Evolutionary conservation across 2,888 invertebrate species (phyloP), one percentile per base, ranked within the genome.

Genomic region (Boloria euphrosyne): DNA sequence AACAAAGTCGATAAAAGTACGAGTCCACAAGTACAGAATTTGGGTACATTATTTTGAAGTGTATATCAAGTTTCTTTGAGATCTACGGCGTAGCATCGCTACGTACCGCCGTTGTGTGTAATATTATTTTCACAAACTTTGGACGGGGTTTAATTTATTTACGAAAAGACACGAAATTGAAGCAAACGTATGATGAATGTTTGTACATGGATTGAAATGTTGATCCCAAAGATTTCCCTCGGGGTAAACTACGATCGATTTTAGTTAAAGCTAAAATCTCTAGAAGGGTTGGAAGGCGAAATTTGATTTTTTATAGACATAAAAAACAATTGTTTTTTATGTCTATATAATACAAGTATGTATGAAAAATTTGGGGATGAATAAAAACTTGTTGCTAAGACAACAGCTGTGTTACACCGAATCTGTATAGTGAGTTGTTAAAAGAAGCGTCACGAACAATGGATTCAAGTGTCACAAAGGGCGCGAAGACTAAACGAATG

Each of bases 391-490:
- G 17, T 46, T 31, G 52, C 47, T 57, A 47, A 49, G 16, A n/a
- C 47, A 62, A 55, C 57, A 46, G n/a, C 31, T 62, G 13, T 52
- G 18, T 13, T 58, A 44, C 55, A 66, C 38, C 47, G 55, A 61
- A 65, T 68, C 47, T 66, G 27, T 65, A 55, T 54, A 66, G 60
- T 65, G 71, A 71, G 69, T 71, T 71, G 69, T 70, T 70, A 65
- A 74, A 75, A 75, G 73, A 82, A 83, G 84, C 80, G 82, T 84
- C 82, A 80, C 80, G 86, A 85, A 87, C 88, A 89, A 89, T 85
- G 85, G 89, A 87, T 87, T 89, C 82, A 80, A 90, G 90, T 91
- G 87, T 90, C 89, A 90, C 89, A 90, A 87, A 90, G 89, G 90
- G 90, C 86, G 89, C 88, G 88, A 89, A 90, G 85, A 83, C 84